These are phyloP conservation scores for Nematolebias whitei DNA, from an alignment of 2,113 vertebrate species.

Conservation along the genomic window DNA sequence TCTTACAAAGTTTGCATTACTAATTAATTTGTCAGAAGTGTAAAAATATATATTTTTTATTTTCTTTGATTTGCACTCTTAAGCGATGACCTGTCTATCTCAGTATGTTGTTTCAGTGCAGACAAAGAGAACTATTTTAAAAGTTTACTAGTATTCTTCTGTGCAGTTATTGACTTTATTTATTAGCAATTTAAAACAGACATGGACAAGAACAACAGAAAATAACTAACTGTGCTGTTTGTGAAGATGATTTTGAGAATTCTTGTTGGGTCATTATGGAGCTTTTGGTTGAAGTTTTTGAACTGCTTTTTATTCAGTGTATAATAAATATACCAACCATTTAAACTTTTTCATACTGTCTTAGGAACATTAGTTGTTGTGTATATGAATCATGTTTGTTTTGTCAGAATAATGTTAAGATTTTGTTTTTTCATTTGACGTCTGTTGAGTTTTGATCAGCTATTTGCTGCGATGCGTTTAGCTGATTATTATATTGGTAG, in stretches of 20 bases:
- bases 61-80: too few relatives aligned
- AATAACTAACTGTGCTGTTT: too few relatives aligned
- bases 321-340: too few relatives aligned
- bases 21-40: too few relatives aligned
- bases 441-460: slow-evolving; percentile 47
- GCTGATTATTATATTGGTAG: not conserved
- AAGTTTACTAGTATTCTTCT: not conserved
- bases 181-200: not conserved
- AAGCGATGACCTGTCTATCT: not conserved
- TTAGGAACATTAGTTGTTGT: not conserved
- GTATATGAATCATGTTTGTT: not conserved
- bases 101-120: not conserved
- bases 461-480: not conserved
- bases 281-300: not conserved
- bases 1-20: too few relatives aligned
- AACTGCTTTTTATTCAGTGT: not conserved
- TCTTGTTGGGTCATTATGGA: not conserved
- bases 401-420: not conserved
- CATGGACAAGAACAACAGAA: not conserved
- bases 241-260: too few relatives aligned
- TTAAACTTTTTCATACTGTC: not conserved
- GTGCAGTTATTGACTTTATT: not conserved
- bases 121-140: not conserved
- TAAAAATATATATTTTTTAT: not conserved
- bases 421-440: slow-evolving; percentile 46